Base-by-base conservation (phyloP, 1,140 invertebrate genomes). In the Conus betulinus region DNA sequence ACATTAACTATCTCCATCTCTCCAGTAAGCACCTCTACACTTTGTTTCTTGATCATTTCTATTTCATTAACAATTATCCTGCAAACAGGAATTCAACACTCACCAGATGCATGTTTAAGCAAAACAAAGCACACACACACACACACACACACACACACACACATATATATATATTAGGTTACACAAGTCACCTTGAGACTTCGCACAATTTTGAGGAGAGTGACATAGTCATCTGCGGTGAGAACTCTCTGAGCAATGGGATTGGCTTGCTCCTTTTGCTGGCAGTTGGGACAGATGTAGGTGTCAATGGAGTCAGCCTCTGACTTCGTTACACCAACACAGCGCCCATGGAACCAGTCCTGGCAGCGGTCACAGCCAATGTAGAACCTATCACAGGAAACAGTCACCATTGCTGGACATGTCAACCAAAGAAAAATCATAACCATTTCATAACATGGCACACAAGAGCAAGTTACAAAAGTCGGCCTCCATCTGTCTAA, bases 271-370 rank as follows among this genome's bases (percentile, higher is more conserved):
- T 97, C 52, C 97, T 97, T 89, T 97, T 98, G 95, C 93, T 98
- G 97, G 96, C 99, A 99, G 94, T 97, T 98, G 0, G 98, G 98
- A 96, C 99, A 99, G 89, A 99, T 97, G 93, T 99, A 99, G 92
- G 98, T 98, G 92, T 99, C 98, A 90, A 99, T 98, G 92, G 97
- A 97, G 93, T 99, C 98, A 10, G 98, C 98, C 95, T 99, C 98
- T 6, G 97, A 97, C 94, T 99, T 98, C 57, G 99, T 96, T 92
- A 99, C 98, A 17, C 98, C 99, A 13, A 99, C 98, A 95, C 99
- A 99, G 85, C 98, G 96, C 7, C 99, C 99, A 95, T 99, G 99
- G 95, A 99, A 99, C 99, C 99, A 99, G 95, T 99, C 98, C 95
- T 99, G 98, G 96, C 99, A 99, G 84, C 97, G 97, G 95, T 99